Base-by-base conservation (phyloP, 2,888 invertebrate species). In the Aricia artaxerxes region DNA sequence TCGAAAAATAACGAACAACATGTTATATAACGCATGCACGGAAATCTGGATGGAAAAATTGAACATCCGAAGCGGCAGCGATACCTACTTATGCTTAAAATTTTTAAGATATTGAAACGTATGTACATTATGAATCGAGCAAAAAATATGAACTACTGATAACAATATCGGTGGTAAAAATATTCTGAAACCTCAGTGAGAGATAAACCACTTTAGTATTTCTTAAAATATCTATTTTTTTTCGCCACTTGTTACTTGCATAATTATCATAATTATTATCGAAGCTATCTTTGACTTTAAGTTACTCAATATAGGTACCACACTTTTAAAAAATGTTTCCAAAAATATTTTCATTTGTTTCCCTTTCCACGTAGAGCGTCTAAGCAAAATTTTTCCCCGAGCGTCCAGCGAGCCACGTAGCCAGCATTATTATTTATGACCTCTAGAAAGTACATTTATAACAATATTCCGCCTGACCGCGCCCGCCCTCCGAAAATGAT, bases 391-490 rank as follows among this genome's bases (percentile, higher is more conserved):
- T 81, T 78, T 82, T 81, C 80, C 84, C 82, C 80, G 81, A 80
- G 83, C 85, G 89, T 85, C 87, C 87, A 83, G 87, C 83, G 85
- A 85, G 86, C 69, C 69, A 69, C 85, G 88, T 86, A 88, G 86
- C 88, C 89, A 89, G 88, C 92, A 92, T 93, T 94, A 94, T 94
- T 94, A 94, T 94, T 94, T 92, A 94, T 93, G 88, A 88, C 90
- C 90, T 88, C 86, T 84, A 90, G 91, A 91, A 92, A 92, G 91
- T 94, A 94, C 94, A 94, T 94, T 94, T 94, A 94, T 94, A 93
- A 94, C 94, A 94, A 94, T 94, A 94, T 94, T 91, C 91, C 92
- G 89, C 88, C 92, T 92, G 93, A 92, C 94, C 93, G 92, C 93
- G 87, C 93, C 92, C 91, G 92, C 93, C 92, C 94, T 92, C 88